Conservation (phyloP, 2,888 invertebrate genomes). For the Eupithecia subumbrata region DNA sequence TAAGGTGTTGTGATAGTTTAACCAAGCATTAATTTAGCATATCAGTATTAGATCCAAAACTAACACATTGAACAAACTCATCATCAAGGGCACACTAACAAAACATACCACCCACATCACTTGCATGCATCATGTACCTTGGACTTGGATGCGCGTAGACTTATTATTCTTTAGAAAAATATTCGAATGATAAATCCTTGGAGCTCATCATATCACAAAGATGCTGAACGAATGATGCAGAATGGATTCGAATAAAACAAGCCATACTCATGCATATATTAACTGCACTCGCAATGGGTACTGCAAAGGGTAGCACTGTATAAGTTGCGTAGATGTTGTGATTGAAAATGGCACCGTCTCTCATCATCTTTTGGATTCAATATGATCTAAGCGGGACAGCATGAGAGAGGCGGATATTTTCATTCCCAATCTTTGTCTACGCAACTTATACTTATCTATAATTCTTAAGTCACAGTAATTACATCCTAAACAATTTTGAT, state of each 20-base stretch:
- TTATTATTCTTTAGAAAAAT: not conserved
- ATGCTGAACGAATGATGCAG: not conserved
- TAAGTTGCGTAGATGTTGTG: not conserved
- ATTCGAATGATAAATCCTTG: not conserved
- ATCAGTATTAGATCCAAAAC: constrained; percentile 9
- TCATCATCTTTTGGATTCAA: not conserved
- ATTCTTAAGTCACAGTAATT: not conserved
- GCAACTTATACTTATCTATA: not conserved
- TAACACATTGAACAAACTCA: constrained; percentile 16
- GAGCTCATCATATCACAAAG: not conserved
- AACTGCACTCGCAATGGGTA: constrained; percentile 1
- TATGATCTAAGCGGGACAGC: not conserved
- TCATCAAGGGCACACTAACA: constrained; percentile 11
- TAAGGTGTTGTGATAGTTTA: constrained; percentile 24
- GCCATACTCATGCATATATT: not conserved
- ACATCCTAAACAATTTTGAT: not conserved
- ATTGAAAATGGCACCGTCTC: not conserved
- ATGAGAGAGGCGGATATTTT: not conserved
- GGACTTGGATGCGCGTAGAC: not conserved
- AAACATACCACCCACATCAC: constrained; percentile 20
- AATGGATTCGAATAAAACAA: not conserved
- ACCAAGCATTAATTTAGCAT: constrained; percentile 19
- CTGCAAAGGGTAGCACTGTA: not conserved
- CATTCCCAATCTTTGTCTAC: not conserved
- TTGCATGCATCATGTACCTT: constrained; percentile 18